Evolutionary conservation across 2,113 vertebrate genomes (phyloP).

Genomic region (Trichomycterus rosablanca): DNA sequence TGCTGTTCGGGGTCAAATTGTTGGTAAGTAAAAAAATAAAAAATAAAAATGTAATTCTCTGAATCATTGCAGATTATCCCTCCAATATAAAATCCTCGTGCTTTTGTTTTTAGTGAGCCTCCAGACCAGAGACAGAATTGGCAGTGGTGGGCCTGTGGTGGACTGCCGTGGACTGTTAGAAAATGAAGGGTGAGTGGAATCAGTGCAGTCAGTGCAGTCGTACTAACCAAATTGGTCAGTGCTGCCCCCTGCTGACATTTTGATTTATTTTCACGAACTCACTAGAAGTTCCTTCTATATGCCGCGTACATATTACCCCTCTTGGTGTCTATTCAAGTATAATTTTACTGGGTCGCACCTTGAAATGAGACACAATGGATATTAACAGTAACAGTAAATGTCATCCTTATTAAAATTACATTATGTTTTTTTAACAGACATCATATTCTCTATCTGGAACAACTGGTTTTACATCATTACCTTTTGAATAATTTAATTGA

Average conservation of each 20-base stretch:
- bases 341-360: too few relatives aligned
- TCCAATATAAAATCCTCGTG: slow-evolving; percentile 7
- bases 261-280: too few relatives aligned
- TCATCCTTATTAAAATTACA: too few relatives aligned
- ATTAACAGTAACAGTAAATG: too few relatives aligned
- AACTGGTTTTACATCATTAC: too few relatives aligned
- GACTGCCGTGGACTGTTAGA: slow-evolving; percentile 93
- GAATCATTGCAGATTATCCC: background rate
- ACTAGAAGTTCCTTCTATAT: too few relatives aligned
- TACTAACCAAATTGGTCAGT: background rate
- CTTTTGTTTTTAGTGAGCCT: slow-evolving; percentile 82
- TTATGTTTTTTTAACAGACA: background rate
- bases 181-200: slow-evolving; percentile 85
- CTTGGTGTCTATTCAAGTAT: too few relatives aligned
- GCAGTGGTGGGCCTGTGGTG: slow-evolving; percentile 89
- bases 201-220: background rate
- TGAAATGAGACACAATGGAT: too few relatives aligned
- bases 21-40: slow-evolving; percentile 75
- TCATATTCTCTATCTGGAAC: too few relatives aligned
- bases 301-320: too few relatives aligned
- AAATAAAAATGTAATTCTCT: background rate
- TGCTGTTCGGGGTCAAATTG: slow-evolving; percentile 94
- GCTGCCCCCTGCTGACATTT: slow-evolving; percentile 24
- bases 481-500: too few relatives aligned
- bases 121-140: slow-evolving; percentile 93